Percentiles rank a stretch among this genome's conserved stretches.
phyloP scores from a whole-genome alignment of 1,140 invertebrate species.

The Aphis gossypii region DNA sequence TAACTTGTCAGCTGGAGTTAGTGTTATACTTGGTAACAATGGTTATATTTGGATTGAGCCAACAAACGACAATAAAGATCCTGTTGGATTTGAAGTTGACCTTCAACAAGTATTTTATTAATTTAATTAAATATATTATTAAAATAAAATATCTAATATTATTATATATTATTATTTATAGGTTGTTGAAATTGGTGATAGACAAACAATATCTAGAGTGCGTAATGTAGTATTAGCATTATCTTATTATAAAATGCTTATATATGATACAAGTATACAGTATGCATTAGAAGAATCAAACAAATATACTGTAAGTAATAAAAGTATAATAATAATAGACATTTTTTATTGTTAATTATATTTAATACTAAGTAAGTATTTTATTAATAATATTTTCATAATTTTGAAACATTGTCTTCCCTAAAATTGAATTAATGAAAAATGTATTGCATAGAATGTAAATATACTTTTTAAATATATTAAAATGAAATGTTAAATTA shows the following conservation, averaged over 20 bases:
- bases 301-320: constrained; percentile 74
- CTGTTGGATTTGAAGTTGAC: constrained; percentile 83
- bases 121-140: constrained; percentile 21
- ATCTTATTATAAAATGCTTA: constrained; percentile 82
- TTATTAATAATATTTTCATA: neutral
- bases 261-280: constrained; percentile 91
- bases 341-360: neutral
- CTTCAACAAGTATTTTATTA: constrained; percentile 69
- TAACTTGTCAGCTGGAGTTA: constrained; percentile 87
- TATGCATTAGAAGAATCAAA: constrained; percentile 90
- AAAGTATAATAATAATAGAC: neutral
- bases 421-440: constrained; percentile 5
- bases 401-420: neutral
- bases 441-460: constrained; percentile 7
- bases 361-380: neutral
- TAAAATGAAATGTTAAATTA: neutral
- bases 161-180: constrained; percentile 64
- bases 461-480: neutral
- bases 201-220: constrained; percentile 84
- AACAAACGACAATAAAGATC: constrained; percentile 71
- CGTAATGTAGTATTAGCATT: constrained; percentile 89
- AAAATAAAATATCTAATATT: neutral
- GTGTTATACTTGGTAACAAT: constrained; percentile 94
- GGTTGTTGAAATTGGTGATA: constrained; percentile 74
- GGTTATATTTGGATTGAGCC: constrained; percentile 96